Conservation (phyloP, 2,888 invertebrate genomes). For the Polia nebulosa region DNA sequence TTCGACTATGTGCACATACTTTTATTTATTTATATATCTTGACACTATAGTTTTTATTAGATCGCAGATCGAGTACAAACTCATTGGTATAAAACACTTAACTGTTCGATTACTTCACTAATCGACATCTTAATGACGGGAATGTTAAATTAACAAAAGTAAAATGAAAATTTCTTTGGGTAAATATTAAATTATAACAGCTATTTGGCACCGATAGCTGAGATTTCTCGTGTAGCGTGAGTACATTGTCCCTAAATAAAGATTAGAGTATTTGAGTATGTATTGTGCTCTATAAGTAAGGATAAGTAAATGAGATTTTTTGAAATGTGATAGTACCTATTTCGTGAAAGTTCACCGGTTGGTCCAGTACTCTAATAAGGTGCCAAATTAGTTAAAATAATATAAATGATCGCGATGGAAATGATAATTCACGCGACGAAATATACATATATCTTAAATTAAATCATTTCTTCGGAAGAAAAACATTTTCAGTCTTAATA, state of each 20-base stretch:
- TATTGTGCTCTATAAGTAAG: constrained; percentile 55
- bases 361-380: constrained; percentile 62
- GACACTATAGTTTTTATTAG: constrained; percentile 14
- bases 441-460: constrained; percentile 35
- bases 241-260: constrained; percentile 33
- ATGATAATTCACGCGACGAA: constrained; percentile 44
- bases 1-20: constrained; percentile 50
- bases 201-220: constrained; percentile 55
- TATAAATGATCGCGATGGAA: constrained; percentile 36
- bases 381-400: constrained; percentile 65
- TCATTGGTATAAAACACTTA: not conserved
- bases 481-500: constrained; percentile 27
- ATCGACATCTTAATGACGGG: not conserved
- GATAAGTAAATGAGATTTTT: constrained; percentile 47
- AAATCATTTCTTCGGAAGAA: constrained; percentile 32
- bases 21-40: constrained; percentile 26
- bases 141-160: not conserved
- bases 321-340: constrained; percentile 71
- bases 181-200: constrained; percentile 27
- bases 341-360: constrained; percentile 54
- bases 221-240: constrained; percentile 40
- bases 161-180: constrained; percentile 4
- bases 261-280: constrained; percentile 46
- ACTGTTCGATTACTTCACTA: constrained; percentile 8
- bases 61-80: constrained; percentile 24